Conservation (phyloP, 2,888 invertebrate species). For the Sesia apiformis region DNA sequence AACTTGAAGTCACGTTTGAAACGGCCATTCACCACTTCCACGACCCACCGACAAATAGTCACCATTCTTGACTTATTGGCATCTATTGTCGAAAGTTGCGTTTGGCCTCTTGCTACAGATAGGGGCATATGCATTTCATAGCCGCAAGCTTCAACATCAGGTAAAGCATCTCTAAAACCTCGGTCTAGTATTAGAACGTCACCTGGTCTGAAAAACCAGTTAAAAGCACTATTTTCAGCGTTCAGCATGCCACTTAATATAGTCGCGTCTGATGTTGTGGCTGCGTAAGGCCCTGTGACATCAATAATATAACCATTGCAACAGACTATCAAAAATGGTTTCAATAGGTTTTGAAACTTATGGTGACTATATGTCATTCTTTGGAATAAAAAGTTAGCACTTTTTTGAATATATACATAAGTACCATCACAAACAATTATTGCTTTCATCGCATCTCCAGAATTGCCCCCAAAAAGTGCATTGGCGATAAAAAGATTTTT, state of each 20-base stretch:
- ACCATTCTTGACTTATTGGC: conserved; percentile 1
- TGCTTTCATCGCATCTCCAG: background rate
- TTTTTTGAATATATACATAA: conserved; percentile 6
- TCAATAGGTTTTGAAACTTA: conserved; percentile 8
- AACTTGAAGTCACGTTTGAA: conserved; percentile 4
- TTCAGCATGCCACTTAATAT: background rate
- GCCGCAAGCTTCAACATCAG: background rate
- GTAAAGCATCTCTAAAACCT: background rate
- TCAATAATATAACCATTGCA: conserved; percentile 14
- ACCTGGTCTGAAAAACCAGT: background rate
- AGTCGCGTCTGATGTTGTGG: conserved; percentile 4
- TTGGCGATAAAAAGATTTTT: background rate
- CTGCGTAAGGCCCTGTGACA: conserved; percentile 11
- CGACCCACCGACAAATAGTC: conserved; percentile 1
- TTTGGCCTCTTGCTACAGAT: background rate
- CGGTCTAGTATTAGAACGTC: conserved; percentile 1
- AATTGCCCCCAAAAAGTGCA: background rate
- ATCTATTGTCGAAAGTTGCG: background rate
- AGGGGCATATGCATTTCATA: conserved; percentile 1
- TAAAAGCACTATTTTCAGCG: background rate
- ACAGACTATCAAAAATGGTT: conserved; percentile 12
- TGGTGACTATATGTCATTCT: conserved; percentile 8
- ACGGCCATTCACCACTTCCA: conserved; percentile 4
- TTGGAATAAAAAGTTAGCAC: conserved; percentile 7
- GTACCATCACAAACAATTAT: conserved; percentile 7